Percentiles rank a stretch among this genome's conserved stretches.
Evolutionary conservation across 2,113 vertebrate genomes (phyloP).

Genomic region (Sebastes schlegelii): DNA sequence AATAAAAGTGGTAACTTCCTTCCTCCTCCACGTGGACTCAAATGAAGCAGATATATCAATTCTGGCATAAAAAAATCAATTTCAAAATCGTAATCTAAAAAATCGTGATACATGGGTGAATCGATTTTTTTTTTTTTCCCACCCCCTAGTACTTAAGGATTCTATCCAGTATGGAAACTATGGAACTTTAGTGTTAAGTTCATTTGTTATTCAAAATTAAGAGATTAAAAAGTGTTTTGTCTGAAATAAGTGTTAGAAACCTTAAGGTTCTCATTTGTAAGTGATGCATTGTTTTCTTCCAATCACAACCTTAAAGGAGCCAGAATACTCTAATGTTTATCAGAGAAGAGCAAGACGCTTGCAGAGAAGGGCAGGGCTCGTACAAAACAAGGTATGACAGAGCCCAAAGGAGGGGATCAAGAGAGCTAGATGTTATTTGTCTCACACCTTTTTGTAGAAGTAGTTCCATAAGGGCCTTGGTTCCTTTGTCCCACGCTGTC

Average conservation of each 20-base stretch:
- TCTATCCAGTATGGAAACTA: background rate
- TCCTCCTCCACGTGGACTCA: too few species aligned
- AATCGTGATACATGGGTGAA: too few species aligned
- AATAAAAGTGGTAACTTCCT: too few species aligned
- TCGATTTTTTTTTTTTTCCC: too few species aligned
- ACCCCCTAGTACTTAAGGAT: background rate
- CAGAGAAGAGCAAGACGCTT: conserved; percentile 86
- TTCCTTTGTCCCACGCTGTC: conserved; percentile 60
- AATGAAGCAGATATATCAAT: too few species aligned
- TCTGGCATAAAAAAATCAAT: too few species aligned
- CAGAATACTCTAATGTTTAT: conserved; percentile 90
- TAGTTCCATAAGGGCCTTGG: conserved; percentile 83
- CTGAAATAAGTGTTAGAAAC: conserved; percentile 49
- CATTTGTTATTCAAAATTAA: background rate
- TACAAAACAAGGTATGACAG: conserved; percentile 86
- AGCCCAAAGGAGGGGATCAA: conserved; percentile 49
- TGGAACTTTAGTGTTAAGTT: conserved; percentile 1
- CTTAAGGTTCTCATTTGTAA: conserved; percentile 60
- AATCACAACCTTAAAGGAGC: conserved; percentile 85
- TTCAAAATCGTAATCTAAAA: too few species aligned
- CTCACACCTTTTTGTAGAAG: conserved; percentile 68
- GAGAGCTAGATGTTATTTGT: conserved; percentile 73
- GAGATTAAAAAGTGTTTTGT: conserved; percentile 26
- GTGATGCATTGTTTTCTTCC: conserved; percentile 84
- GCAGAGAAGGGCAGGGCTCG: conserved; percentile 88